Base-by-base conservation (phyloP, 1,140 invertebrate species). In the Rhagoletis pomonella region DNA sequence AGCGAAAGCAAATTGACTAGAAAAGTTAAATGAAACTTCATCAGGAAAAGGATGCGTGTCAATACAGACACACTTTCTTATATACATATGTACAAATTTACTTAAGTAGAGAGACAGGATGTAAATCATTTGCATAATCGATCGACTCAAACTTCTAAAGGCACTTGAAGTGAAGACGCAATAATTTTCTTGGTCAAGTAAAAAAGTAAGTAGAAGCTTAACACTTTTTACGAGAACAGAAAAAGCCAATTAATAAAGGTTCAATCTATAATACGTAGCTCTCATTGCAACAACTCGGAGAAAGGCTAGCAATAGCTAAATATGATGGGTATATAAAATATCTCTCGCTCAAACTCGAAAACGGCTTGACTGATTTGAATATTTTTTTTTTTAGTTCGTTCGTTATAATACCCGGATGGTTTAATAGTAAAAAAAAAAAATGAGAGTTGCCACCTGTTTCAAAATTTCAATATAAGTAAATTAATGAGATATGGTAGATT, bases 11-110 rank as follows among this genome's bases (percentile, higher is more conserved):
- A 73, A 67, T 39, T 10, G 10, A 29, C 29, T 39, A 29, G 10
- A 29, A 67, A 67, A 73, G 39, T 73, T 73, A 17, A 73, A 73
- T 73, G 39, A 73, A 73, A 73, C 10, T 47, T 73, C 67, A 44
- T 12, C 67, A 7, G 39, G 44, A 73, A 73, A 47, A 73, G 67
- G 67, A 73, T 73, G 67, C 67, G 67, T 44, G 17, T 73, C 67
- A 73, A 73, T 4, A 62, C 60, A 62, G 10, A 42, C 7, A 42
- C 39, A 73, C 67, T 17, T 12, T 29, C 29, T 29, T 29, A 67
- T 29, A 29, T 10, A 4, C 65, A 67, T 10, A 29, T 67, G 10
- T 29, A 42, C 6, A 7, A 12, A 12, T 59, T 59, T 59, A 59
- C 58, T 7, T 7, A 7, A 12, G 12, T 2, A n/a, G 67, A 4